Conservation (phyloP, 2,888 invertebrate genomes). For the Drosophila quinaria region DNA sequence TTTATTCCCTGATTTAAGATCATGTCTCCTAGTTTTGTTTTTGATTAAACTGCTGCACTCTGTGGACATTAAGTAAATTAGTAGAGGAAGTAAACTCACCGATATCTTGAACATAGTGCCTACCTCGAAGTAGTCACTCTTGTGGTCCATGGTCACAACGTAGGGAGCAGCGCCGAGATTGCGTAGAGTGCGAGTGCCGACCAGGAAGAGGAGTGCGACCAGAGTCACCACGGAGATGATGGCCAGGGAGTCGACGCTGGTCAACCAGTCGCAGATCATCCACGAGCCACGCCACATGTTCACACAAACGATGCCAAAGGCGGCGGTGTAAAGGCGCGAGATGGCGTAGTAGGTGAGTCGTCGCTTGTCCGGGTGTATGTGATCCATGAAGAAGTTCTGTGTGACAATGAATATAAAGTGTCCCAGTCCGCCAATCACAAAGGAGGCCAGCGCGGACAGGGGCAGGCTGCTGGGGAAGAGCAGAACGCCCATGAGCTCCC, state of each 20-base stretch:
- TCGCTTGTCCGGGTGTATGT: constrained; percentile 89
- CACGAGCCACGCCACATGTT: constrained; percentile 96
- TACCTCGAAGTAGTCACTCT: constrained; percentile 92
- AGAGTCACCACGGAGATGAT: constrained; percentile 88
- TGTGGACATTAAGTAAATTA: too few species aligned
- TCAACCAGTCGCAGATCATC: constrained; percentile 90
- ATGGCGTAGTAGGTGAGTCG: constrained; percentile 89
- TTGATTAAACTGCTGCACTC: too few species aligned
- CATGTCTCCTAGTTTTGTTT: too few species aligned
- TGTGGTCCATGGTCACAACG: constrained; percentile 91
- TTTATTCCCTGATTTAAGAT: too few species aligned
- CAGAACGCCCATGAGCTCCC: constrained; percentile 92
- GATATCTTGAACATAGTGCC: constrained; percentile 93
- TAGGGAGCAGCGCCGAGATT: constrained; percentile 94
- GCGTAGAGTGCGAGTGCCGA: constrained; percentile 89
- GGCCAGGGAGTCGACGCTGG: constrained; percentile 87
- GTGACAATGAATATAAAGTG: constrained; percentile 90
- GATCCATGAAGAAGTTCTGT: constrained; percentile 88
- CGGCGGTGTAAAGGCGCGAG: constrained; percentile 91
- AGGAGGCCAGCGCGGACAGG: constrained; percentile 89
- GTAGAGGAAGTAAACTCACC: constrained; percentile 87
- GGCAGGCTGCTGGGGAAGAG: constrained; percentile 88
- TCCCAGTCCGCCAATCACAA: constrained; percentile 90
- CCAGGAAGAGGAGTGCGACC: constrained; percentile 89
- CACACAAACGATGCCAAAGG: constrained; percentile 93